Percentiles rank a stretch among this genome's conserved stretches.
phyloP scores from a whole-genome alignment of 53 echinoderm and acorn worm species.

The Actinopyga echinites region DNA sequence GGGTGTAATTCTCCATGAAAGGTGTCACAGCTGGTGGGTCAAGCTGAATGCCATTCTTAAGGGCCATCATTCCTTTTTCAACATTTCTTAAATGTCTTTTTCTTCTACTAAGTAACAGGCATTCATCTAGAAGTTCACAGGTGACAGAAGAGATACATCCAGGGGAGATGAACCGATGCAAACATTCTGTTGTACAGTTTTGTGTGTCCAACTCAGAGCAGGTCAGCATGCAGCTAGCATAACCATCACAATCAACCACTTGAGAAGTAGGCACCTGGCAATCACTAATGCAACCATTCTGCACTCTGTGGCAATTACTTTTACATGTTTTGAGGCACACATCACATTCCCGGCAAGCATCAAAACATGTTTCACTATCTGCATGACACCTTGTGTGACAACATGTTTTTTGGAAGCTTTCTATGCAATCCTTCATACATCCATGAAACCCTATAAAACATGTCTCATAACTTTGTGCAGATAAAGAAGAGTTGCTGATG shows the following conservation, averaged over 20 bases:
- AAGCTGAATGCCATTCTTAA: not conserved
- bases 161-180: slow-evolving; percentile 42
- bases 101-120: not conserved
- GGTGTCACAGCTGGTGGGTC: not conserved
- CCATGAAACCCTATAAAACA: not conserved
- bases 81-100: not conserved
- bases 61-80: not conserved
- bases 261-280: not conserved
- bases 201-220: not conserved
- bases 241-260: not conserved
- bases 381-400: not conserved
- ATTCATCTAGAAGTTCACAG: slow-evolving; percentile 3
- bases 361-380: not conserved
- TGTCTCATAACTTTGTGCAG: not conserved
- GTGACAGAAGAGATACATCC: slow-evolving; percentile 26
- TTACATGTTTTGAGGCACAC: not conserved
- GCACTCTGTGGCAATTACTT: slow-evolving; percentile 5
- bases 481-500: too few relatives aligned
- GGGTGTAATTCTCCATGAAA: not conserved
- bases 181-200: slow-evolving; percentile 29
- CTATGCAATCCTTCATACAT: not conserved
- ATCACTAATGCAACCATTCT: slow-evolving; percentile 19
- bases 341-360: not conserved
- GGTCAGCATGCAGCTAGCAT: slow-evolving; percentile 23
- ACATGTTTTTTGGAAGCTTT: not conserved